Conservation (phyloP, 2,888 invertebrate genomes). For the Euzophera pinguis region DNA sequence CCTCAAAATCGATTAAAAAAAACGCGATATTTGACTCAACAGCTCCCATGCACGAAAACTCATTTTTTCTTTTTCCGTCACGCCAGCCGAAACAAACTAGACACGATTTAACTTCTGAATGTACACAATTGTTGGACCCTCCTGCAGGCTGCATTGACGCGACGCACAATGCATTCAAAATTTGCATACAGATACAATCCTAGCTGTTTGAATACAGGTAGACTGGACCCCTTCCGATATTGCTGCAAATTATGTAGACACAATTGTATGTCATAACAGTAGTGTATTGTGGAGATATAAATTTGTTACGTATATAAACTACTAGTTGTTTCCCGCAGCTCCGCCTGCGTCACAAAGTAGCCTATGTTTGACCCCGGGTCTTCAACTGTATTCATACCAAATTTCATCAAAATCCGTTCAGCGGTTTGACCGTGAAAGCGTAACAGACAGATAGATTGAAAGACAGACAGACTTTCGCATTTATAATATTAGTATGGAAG, state of each 20-base stretch:
- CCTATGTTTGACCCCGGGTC: too few species aligned
- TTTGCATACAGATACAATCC: slow-evolving; percentile 19
- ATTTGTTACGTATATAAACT: not conserved
- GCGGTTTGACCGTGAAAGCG: too few species aligned
- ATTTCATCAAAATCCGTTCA: too few species aligned
- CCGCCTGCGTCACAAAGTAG: too few species aligned
- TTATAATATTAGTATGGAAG: too few species aligned
- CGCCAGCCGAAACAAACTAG: slow-evolving; percentile 2
- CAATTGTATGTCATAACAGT: not conserved
- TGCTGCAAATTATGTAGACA: not conserved
- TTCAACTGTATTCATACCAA: too few species aligned
- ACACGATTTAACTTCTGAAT: slow-evolving; percentile 16
- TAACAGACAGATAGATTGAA: too few species aligned
- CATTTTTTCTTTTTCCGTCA: not conserved
- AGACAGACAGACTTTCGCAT: too few species aligned
- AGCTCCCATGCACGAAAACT: not conserved
- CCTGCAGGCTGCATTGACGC: slow-evolving; percentile 14
- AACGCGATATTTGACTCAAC: not conserved
- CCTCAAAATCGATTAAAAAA: too few species aligned
- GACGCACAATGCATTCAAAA: slow-evolving; percentile 20
- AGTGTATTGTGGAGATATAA: not conserved
- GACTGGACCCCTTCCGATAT: not conserved
- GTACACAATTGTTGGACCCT: slow-evolving; percentile 18
- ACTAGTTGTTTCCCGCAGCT: too few species aligned
- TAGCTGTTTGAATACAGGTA: not conserved